Evolutionary conservation across 1,140 invertebrate genomes (phyloP), one percentile per base, ranked within the genome.

Genomic region (Ruditapes philippinarum): DNA sequence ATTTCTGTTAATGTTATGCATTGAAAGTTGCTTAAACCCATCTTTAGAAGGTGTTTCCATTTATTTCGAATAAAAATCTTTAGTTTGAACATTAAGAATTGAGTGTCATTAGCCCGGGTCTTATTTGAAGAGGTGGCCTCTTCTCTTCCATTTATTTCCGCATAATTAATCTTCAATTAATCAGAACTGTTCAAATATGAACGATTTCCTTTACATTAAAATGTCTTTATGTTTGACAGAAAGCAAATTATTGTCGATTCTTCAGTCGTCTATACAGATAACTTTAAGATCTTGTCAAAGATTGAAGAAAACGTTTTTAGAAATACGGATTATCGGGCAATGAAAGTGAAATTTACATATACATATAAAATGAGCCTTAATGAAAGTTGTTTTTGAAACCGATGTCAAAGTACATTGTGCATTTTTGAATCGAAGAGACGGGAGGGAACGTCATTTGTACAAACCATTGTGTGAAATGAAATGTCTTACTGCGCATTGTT

Each of bases 341-440:
- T 70, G 36, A 70, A 70, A 38, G 36, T 70, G 36, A 38, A 70
- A 70, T 70, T 70, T 22, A 70, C 65, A 70, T 70, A 31, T 38
- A 19, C 33, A 38, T 14, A 28, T 28, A 62, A 62, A 45, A 28
- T 28, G 57, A 28, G n/a, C 0, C 17, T 38, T 31, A 38, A 7
- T 31, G 3, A 38, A 36, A 38, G 7, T 31, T 33, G 25, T 7
- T 65, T 57, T 57, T 12, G 25, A 57, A 12, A 57, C n/a, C n/a
- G 54, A 57, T 57, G 19, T 19, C 4, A 65, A 14, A 65, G 3
- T 65, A 31, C 51, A 65, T 65, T 65, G 25, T 65, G 19, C 60
- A 65, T 65, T 65, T n/a, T 28, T 36, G n/a, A 28, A 65, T 36
- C 9, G 25, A 9, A 31, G 60, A 65, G 60, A 65, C 28, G 60